phyloP scores from a whole-genome alignment of 1,140 invertebrate species.

The Metaphire vulgaris region DNA sequence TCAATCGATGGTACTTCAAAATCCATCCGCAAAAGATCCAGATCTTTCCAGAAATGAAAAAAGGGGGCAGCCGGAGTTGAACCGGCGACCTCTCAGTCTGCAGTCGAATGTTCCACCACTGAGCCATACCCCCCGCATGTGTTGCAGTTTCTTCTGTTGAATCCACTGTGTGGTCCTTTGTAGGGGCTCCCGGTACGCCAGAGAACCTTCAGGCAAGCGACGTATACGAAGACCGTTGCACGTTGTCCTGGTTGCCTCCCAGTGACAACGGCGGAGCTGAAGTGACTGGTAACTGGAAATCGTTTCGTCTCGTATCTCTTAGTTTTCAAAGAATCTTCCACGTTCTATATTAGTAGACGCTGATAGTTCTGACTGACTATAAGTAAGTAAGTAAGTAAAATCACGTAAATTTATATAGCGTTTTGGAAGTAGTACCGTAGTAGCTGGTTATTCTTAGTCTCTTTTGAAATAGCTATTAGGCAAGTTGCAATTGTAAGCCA shows the following conservation, averaged over 20 bases:
- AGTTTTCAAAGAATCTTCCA: too few relatives aligned
- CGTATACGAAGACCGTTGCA: conserved; percentile 70
- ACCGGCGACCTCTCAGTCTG: background rate
- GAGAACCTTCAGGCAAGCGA: conserved; percentile 56
- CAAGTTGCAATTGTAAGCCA: too few relatives aligned
- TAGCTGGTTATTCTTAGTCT: too few relatives aligned
- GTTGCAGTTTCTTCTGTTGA: background rate
- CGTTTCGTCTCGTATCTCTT: background rate
- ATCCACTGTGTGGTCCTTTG: background rate
- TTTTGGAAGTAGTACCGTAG: too few relatives aligned
- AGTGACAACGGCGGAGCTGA: conserved; percentile 89
- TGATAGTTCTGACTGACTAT: too few relatives aligned
- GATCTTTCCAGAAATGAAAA: background rate
- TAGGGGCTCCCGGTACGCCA: conserved; percentile 24
- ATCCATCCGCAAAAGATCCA: too few relatives aligned
- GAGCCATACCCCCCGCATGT: background rate
- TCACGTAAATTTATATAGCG: too few relatives aligned
- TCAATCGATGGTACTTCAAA: too few relatives aligned
- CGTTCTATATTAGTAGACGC: too few relatives aligned
- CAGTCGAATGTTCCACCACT: background rate
- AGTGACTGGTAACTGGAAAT: conserved; percentile 66
- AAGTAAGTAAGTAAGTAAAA: too few relatives aligned
- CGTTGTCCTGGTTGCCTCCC: conserved; percentile 89
- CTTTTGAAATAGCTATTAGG: too few relatives aligned
- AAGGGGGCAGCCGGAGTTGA: background rate